Base-by-base conservation (phyloP, 2,888 invertebrate species). In the Eilema depressum region DNA sequence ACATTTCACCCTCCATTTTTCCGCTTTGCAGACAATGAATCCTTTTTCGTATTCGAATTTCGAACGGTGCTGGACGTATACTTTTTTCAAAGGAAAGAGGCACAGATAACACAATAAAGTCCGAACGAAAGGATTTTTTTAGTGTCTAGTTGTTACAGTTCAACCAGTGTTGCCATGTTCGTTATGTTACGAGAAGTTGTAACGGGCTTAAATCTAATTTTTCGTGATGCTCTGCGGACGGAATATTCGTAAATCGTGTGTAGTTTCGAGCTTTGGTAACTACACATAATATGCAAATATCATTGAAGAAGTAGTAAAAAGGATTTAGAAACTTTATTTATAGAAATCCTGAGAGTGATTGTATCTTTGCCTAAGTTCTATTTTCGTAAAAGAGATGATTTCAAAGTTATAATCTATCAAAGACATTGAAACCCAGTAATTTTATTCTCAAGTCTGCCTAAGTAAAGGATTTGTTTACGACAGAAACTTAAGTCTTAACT, bases 161-260 rank as follows among this genome's bases (percentile, higher is more conserved):
- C 59, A 85, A 85, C 85, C 77, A 85, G 79, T 78, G 80, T 79
- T 77, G 75, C 82, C 75, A 78, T 80, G 85, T 88, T 88, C 88
- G 87, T 88, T 88, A 88, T 86, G 86, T 86, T 87, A 88, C 85
- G 78, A 78, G 79, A 81, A 83, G 82, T 82, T 84, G 83, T 75
- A 78, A 47, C 72, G 74, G 64, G 77, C 78, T 78, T 73, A 84
- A 88, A 87, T 88, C 82, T 79, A 87, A 87, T 88, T 81, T 78
- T 25, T 69, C 62, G 73, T 80, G 82, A 82, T 82, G 81, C 80
- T 78, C 63, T 80, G 75, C 69, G 73, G 78, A 76, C 68, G 57
- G 66, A 60, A 33, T 70, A 62, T 77, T 69, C 77, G 75, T 4
- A 41, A 41, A 17, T 75, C 80, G 71, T 57, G 7, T 47, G 63